These are phyloP conservation scores for Ascidia mentula DNA, from an alignment of 23 tunicate species.

Conservation along the genomic window DNA sequence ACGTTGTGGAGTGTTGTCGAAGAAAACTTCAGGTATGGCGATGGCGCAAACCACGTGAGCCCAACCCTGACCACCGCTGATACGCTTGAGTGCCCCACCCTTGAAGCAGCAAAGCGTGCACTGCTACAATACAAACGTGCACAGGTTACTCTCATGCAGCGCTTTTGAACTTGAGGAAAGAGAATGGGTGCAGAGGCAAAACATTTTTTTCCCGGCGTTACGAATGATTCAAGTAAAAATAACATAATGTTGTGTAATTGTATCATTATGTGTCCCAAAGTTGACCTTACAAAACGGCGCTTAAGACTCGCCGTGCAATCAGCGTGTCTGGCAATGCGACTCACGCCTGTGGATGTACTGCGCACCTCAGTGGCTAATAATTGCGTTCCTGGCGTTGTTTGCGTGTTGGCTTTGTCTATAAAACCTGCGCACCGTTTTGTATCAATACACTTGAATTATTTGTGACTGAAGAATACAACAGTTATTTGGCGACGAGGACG, in stretches of 20 bases:
- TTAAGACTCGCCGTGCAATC: neutral
- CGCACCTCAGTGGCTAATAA: too few relatives aligned
- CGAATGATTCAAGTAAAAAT: neutral
- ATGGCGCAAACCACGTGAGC: constrained; percentile 84
- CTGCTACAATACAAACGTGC: constrained; percentile 24
- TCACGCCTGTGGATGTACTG: too few relatives aligned
- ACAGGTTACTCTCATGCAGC: neutral
- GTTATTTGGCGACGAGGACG: too few relatives aligned
- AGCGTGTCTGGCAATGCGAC: too few relatives aligned
- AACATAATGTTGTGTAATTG: neutral
- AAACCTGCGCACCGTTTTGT: too few relatives aligned
- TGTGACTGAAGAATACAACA: too few relatives aligned
- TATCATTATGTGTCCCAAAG: neutral
- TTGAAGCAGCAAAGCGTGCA: constrained; percentile 60
- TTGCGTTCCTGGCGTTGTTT: too few relatives aligned
- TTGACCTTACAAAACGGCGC: neutral
- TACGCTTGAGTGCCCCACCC: constrained; percentile 76
- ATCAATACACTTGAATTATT: too few relatives aligned
- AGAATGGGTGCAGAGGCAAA: too few relatives aligned
- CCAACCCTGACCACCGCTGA: constrained; percentile 55
- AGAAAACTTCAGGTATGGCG: constrained; percentile 77
- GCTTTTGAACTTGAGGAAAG: neutral
- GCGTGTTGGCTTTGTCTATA: too few relatives aligned
- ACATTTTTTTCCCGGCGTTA: too few relatives aligned
- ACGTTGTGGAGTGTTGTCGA: constrained; percentile 50